Evolutionary conservation across 1,140 invertebrate genomes (phyloP), one percentile per base, ranked within the genome.

Genomic region (Drosophila funebris): DNA sequence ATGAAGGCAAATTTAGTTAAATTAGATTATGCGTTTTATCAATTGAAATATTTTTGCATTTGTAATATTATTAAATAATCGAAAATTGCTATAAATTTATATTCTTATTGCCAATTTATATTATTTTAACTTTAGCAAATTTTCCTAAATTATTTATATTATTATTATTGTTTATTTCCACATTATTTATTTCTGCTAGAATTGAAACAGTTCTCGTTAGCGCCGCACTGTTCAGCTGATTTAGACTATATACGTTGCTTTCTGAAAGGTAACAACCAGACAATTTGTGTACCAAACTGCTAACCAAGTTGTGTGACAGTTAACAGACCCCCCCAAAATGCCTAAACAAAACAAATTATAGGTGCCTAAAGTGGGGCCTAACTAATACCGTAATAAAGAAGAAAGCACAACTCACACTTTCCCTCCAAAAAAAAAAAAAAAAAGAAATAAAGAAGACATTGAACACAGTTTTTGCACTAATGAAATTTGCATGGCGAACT

Each of bases 231-330:
- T 80, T 85, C 90, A 48, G 90, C 90, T 48, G 90, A 91, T 57
- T 89, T 91, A 88, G 90, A 91, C 83, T 91, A 91, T 85, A 80
- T 91, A 72, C 90, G 90, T 89, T 91, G 87, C 82, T 91, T 90
- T 74, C 63, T 91, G 48, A 91, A 91, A 91, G 90, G 90, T 91
- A 91, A 89, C 71, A 64, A 58, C 7, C 64, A 9, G 8, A 62
- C 39, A 36, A 37, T 70, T 52, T 64, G 62, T 72, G 69, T 68
- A 52, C 9, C 41, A 48, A 48, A n/a, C 36, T 60, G 57, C 57
- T 75, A 78, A 77, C 66, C 54, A 31, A 14, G 36, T 37, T 57
- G 29, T 48, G 43, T 50, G 46, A 46, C 13, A 70, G 60, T 39
- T 73, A 68, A 73, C 64, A 44, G 69, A 41, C 46, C 20, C 52